Evolutionary conservation across 2,797 vertebrate species (phyloP).

Genomic region (Anomalospiza imberbis): DNA sequence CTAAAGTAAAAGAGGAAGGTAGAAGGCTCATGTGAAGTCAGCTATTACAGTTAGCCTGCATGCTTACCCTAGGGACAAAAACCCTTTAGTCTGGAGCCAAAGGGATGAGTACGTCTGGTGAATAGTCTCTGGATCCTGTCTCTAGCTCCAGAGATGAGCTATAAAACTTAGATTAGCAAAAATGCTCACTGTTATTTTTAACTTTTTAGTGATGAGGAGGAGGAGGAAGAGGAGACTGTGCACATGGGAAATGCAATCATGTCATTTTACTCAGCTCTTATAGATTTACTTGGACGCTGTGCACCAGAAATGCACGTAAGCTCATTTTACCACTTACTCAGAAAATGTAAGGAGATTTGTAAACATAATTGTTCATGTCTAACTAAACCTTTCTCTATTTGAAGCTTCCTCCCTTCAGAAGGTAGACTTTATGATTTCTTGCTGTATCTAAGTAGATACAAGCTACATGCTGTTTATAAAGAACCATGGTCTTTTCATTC

Average conservation of each 20-base stretch:
- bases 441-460: neutral
- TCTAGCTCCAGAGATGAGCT: neutral
- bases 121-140: neutral
- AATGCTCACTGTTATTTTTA: neutral
- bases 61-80: neutral
- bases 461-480: neutral
- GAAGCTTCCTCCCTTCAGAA: neutral
- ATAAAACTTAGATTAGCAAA: neutral
- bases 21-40: neutral
- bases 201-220: conserved; percentile 73
- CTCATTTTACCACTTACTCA: neutral
- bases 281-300: conserved; percentile 95
- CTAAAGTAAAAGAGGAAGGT: neutral
- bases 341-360: neutral
- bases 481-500: neutral
- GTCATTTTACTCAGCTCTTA: conserved; percentile 98
- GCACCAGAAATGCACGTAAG: conserved; percentile 98
- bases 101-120: neutral
- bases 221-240: conserved; percentile 91
- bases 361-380: neutral
- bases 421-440: neutral
- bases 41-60: neutral
- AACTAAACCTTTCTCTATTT: neutral
- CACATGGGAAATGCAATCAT: conserved; percentile 99
- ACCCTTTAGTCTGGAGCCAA: rapidly evolving